Evolutionary conservation across 2,113 vertebrate species (phyloP), one percentile per base, ranked within the genome.

Genomic region (Hippocampus abdominalis): DNA sequence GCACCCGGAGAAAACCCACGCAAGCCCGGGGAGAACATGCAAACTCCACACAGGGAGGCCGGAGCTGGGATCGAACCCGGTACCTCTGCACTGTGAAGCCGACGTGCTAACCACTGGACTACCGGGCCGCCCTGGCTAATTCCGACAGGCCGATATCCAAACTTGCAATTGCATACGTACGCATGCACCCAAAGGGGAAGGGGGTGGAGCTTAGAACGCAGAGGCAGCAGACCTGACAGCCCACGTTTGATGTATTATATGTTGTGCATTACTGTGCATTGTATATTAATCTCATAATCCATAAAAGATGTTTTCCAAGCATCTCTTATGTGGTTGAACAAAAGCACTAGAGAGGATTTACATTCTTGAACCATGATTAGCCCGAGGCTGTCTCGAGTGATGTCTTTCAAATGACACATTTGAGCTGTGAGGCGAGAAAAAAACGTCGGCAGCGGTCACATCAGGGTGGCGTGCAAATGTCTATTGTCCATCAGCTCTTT

Each of bases 391-490:
- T 49, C 48, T 49, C 48, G 18, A 49, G 18, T 7, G 48, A 49
- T 20, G 48, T 20, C 48, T 49, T 49, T 49, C 48, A 49, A 49
- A 18, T 49, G 18, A 20, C 48, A 49, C 48, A 49, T 49, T 18
- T 21, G 48, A 49, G 48, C 48, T 18, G 48, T 49, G 48, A 49
- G 8, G 48, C 48, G 2, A 49, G 2, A 49, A 16, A 64, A 54
- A 57, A 56, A 25, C 32, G 32, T 48, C 16, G 18, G 44, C 49
- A 46, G 27, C 56, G 1, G 36, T 36, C 76, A 29, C 68, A 54
- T 59, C 51, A 21, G 78, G 74, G 69, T 44, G 48, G 40, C 27
- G 13, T 66, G 36, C 29, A 72, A 68, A 79, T 77, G 39, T 16
- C 64, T 69, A 56, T 56, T 65, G 60, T 72, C 69, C 23, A 64